A percentile compares a stretch with the other conserved stretches of the same genome.
phyloP scores from a whole-genome alignment of 2,888 invertebrate species.

The Scaptomyza cyrtandrae region DNA sequence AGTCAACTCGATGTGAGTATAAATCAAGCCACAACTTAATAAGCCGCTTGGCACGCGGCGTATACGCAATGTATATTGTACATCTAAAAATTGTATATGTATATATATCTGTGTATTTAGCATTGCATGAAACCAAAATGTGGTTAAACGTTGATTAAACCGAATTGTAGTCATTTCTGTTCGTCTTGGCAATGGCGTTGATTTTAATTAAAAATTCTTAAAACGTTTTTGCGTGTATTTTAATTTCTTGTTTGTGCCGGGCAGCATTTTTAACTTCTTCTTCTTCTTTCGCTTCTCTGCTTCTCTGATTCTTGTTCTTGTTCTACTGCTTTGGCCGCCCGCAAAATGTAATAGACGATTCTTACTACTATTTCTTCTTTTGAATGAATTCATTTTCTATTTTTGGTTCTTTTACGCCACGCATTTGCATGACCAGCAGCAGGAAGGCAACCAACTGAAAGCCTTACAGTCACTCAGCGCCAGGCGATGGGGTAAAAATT shows the following conservation, averaged over 20 bases:
- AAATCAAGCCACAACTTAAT: conserved; percentile 26
- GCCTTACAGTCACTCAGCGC: conserved; percentile 49
- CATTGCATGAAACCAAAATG: conserved; percentile 30
- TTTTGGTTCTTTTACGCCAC: conserved; percentile 39
- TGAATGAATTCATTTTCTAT: conserved; percentile 78
- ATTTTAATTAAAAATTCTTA: conserved; percentile 76
- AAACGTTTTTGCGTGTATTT: conserved; percentile 73
- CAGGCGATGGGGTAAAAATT: conserved; percentile 30
- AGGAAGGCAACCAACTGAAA: conserved; percentile 26
- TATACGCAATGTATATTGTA: conserved; percentile 30
- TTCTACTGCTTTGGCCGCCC: conserved; percentile 22
- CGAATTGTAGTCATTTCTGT: conserved; percentile 48
- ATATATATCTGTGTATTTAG: background rate
- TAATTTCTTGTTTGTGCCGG: conserved; percentile 72
- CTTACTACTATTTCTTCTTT: conserved; percentile 72
- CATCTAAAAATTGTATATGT: background rate
- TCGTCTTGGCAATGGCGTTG: conserved; percentile 33
- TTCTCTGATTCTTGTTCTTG: background rate
- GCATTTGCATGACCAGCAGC: conserved; percentile 67
- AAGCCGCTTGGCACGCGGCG: conserved; percentile 21
- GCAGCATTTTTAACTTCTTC: conserved; percentile 40
- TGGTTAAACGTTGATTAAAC: conserved; percentile 63
- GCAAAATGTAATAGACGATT: conserved; percentile 77
- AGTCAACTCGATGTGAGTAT: conserved; percentile 30
- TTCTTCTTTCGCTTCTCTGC: conserved; percentile 15